Percentiles rank a stretch among this genome's conserved stretches.
Conservation (phyloP, 1,140 invertebrate genomes). For the Cryptotermes secundus region DNA sequence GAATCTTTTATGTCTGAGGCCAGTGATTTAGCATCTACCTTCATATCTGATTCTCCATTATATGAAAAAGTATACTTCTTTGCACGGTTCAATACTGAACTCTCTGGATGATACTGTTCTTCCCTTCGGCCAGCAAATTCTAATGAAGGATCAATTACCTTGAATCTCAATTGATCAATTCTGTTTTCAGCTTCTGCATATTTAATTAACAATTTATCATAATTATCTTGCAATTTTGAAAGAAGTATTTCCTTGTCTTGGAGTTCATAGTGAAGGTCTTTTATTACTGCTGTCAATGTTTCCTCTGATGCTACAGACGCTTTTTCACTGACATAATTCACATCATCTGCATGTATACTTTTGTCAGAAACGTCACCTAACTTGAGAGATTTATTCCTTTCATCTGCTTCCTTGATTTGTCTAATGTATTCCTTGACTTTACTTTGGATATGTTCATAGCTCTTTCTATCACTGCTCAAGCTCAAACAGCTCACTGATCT, state of each 20-base stretch:
- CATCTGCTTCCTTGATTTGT: slow-evolving; percentile 6
- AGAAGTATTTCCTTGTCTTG: slow-evolving; percentile 42
- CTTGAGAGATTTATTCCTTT: neutral
- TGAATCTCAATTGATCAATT: slow-evolving; percentile 49
- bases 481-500: slow-evolving; percentile 26
- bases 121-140: neutral
- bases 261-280: neutral
- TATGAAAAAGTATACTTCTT: neutral
- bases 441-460: slow-evolving; percentile 33
- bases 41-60: neutral
- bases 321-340: neutral
- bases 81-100: neutral
- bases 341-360: neutral
- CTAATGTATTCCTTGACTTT: slow-evolving; percentile 37
- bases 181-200: slow-evolving; percentile 49
- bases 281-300: neutral
- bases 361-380: neutral
- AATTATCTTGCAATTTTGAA: slow-evolving; percentile 45
- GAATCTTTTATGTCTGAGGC: neutral
- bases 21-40: neutral
- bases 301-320: neutral
- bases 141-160: slow-evolving; percentile 20
- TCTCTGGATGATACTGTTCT: neutral
- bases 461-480: neutral
- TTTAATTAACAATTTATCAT: slow-evolving; percentile 45